Percentiles rank a stretch among this genome's conserved stretches.
Conservation (phyloP, 2,113 vertebrate genomes). For the Syngnathus typhle region DNA sequence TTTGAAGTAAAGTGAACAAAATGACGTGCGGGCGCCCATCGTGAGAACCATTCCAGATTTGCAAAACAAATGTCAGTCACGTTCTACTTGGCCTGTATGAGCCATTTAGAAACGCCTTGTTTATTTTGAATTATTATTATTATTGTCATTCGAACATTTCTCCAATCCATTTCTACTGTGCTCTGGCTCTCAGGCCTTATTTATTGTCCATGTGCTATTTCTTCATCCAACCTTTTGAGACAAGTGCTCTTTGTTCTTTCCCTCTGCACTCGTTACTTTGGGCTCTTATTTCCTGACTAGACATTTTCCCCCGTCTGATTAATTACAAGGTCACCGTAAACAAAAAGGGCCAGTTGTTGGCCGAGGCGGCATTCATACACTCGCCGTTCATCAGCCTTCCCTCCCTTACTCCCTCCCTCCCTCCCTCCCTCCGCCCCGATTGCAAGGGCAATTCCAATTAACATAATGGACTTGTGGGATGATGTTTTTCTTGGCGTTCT, state of each 20-base stretch:
- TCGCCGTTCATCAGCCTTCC: conserved; percentile 55
- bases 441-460: conserved; percentile 64
- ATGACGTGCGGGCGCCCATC: too few species aligned
- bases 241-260: conserved; percentile 26
- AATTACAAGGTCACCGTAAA: conserved; percentile 70
- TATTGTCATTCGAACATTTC: too few species aligned
- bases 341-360: conserved; percentile 67
- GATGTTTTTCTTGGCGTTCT: conserved; percentile 59
- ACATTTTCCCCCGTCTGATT: conserved; percentile 57
- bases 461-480: conserved; percentile 68
- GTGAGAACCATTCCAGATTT: too few species aligned
- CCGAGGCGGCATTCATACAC: conserved; percentile 52
- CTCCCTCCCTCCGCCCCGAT: too few species aligned
- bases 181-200: too few species aligned
- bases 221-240: conserved; percentile 33
- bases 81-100: too few species aligned
- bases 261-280: conserved; percentile 21
- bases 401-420: too few species aligned
- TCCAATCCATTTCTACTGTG: too few species aligned
- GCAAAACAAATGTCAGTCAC: too few species aligned
- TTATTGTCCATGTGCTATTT: conserved; percentile 26
- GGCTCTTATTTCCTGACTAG: conserved; percentile 32
- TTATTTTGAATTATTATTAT: too few species aligned
- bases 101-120: too few species aligned
- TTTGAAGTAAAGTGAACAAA: too few species aligned